These are phyloP conservation scores for Anthrax anthrax DNA, from an alignment of 2,888 invertebrate species.

Conservation along the genomic window DNA sequence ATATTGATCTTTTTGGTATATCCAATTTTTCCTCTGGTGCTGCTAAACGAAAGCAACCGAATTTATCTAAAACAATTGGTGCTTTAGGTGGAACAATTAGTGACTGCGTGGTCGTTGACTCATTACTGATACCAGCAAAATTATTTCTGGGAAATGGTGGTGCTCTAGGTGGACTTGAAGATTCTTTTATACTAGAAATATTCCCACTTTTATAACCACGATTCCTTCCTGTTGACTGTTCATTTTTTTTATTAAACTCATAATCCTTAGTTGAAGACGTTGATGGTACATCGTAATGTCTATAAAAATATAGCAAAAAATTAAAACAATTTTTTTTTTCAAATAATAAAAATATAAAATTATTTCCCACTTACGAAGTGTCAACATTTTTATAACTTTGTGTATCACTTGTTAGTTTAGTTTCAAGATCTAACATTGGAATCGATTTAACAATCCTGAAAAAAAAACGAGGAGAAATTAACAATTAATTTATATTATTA, in stretches of 20 bases:
- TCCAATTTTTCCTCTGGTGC: constrained; percentile 32
- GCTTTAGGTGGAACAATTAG: constrained; percentile 21
- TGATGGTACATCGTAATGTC: constrained; percentile 1
- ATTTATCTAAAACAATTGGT: constrained; percentile 55
- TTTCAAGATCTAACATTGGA: constrained; percentile 46
- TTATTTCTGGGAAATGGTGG: constrained; percentile 11
- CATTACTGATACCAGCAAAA: constrained; percentile 11
- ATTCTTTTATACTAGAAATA: neutral
- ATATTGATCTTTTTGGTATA: constrained; percentile 7
- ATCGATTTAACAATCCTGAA: constrained; percentile 48
- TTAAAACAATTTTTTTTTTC: too few relatives aligned
- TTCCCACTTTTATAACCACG: neutral
- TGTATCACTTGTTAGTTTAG: constrained; percentile 20
- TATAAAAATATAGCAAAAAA: too few relatives aligned
- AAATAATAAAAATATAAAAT: too few relatives aligned
- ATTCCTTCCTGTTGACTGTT: too few relatives aligned
- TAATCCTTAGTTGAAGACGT: neutral
- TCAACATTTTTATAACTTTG: constrained; percentile 28
- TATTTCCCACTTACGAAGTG: neutral
- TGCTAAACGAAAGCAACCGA: constrained; percentile 54
- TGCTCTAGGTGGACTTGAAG: neutral
- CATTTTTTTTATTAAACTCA: too few relatives aligned
- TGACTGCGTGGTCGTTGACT: constrained; percentile 12
- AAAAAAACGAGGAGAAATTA: constrained; percentile 7
- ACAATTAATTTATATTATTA: neutral